phyloP scores from a whole-genome alignment of 2,888 invertebrate genomes.

The Calliphora vomitoria region DNA sequence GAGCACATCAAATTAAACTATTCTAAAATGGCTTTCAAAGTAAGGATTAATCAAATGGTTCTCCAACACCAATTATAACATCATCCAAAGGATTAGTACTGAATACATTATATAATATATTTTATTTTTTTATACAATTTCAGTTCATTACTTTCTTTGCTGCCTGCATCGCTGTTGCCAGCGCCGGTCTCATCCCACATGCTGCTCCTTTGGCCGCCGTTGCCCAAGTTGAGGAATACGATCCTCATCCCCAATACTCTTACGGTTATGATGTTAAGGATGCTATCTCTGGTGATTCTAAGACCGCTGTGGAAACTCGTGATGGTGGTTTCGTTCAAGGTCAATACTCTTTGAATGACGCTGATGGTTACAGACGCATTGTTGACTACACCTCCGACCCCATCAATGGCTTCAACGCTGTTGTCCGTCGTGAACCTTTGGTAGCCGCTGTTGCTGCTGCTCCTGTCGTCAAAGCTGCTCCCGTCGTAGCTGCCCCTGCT shows the following conservation, averaged over 20 bases:
- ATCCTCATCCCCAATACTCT: conserved; percentile 84
- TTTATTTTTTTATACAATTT: conserved; percentile 55
- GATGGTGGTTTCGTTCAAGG: conserved; percentile 84
- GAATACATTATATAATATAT: neutral
- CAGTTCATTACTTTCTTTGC: conserved; percentile 81
- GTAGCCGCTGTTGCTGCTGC: conserved; percentile 80
- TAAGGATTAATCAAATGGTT: conserved; percentile 76
- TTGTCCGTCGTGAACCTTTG: conserved; percentile 83
- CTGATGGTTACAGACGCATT: conserved; percentile 84
- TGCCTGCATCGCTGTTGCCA: conserved; percentile 80
- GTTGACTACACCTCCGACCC: conserved; percentile 84
- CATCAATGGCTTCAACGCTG: conserved; percentile 84
- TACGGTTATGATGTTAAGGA: conserved; percentile 84
- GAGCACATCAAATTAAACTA: conserved; percentile 78
- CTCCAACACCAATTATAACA: neutral
- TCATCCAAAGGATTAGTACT: neutral
- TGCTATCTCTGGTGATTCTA: conserved; percentile 84
- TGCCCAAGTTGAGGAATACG: conserved; percentile 82
- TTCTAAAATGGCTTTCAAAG: conserved; percentile 83
- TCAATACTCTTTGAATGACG: conserved; percentile 84
- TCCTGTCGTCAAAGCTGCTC: conserved; percentile 69
- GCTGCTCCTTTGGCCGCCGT: conserved; percentile 79
- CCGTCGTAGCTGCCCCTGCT: conserved; percentile 70
- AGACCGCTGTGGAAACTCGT: conserved; percentile 84
- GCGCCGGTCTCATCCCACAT: conserved; percentile 81